Conservation (phyloP, 2,888 invertebrate genomes). For the Tetragonula carbonaria region DNA sequence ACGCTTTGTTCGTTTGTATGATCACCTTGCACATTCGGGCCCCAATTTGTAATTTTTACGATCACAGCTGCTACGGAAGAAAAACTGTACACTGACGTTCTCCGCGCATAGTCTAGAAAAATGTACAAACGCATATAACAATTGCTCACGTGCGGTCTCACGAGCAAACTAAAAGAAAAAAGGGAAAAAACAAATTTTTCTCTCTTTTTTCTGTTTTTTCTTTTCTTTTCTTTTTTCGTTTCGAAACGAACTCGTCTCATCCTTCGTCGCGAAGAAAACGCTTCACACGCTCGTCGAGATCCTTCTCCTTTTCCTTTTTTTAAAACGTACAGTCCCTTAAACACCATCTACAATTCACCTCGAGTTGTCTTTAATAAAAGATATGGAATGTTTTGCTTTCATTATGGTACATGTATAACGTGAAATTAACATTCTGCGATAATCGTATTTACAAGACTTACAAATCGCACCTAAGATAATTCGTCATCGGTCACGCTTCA, state of each 20-base stretch:
- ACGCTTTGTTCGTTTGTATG: conserved; percentile 36
- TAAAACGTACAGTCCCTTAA: conserved; percentile 67
- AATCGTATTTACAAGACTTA: conserved; percentile 84
- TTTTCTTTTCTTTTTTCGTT: too few relatives aligned
- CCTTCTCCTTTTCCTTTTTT: conserved; percentile 7
- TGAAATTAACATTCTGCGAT: conserved; percentile 79
- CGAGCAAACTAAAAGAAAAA: conserved; percentile 63
- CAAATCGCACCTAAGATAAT: conserved; percentile 80
- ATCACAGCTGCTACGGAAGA: conserved; percentile 66
- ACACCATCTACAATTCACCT: conserved; percentile 72
- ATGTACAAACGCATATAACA: conserved; percentile 72
- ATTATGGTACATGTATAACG: conserved; percentile 82
- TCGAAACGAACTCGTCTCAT: conserved; percentile 2
- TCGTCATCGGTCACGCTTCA: conserved; percentile 74
- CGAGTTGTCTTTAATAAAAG: conserved; percentile 73
- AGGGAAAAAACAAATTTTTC: conserved; percentile 64
- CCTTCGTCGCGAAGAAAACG: conserved; percentile 44
- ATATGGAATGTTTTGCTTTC: conserved; percentile 80
- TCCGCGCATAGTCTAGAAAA: conserved; percentile 66
- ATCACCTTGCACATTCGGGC: conserved; percentile 32
- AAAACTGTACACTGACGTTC: conserved; percentile 67
- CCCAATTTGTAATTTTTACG: conserved; percentile 47
- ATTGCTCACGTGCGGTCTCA: conserved; percentile 63
- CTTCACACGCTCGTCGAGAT: conserved; percentile 32
- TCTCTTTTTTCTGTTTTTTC: not conserved